Evolutionary conservation across 1,140 invertebrate species (phyloP).

Genomic region (Matsumurasca onukii): DNA sequence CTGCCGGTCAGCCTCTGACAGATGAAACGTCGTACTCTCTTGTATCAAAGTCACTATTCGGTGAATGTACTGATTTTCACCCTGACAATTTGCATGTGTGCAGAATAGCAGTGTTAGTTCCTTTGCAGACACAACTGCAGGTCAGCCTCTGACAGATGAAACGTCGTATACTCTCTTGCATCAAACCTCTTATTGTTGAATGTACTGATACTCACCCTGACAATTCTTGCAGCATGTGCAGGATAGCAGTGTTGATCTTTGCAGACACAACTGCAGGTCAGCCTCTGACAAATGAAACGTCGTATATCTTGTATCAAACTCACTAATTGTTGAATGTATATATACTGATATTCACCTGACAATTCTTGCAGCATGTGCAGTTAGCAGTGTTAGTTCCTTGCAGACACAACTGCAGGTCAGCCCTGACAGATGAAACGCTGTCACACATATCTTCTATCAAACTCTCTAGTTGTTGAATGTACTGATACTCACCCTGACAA

Average conservation of each 20-base stretch:
- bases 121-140: too few species aligned
- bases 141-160: too few species aligned
- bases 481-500: conserved; percentile 33
- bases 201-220: conserved; percentile 22
- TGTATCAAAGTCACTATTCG: conserved; percentile 34
- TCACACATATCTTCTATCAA: conserved; percentile 36
- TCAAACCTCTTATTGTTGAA: too few species aligned
- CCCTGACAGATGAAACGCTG: conserved; percentile 35
- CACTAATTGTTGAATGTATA: too few species aligned
- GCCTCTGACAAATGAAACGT: too few species aligned
- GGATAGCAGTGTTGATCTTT: too few species aligned
- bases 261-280: too few species aligned
- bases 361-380: conserved; percentile 36
- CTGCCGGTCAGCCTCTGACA: conserved; percentile 36
- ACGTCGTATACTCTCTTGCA: too few species aligned
- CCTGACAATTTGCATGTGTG: too few species aligned
- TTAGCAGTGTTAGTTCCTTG: conserved; percentile 31
- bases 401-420: conserved; percentile 35
- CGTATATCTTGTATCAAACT: too few species aligned
- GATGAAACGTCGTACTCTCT: conserved; percentile 35
- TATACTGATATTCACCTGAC: conserved; percentile 16
- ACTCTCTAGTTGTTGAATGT: conserved; percentile 33
- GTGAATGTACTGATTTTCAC: conserved; percentile 37
- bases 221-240: conserved; percentile 35
- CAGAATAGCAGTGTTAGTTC: too few species aligned